Conservation (phyloP, 35 echinoderm and acorn worm species). For the Patiria miniata region DNA sequence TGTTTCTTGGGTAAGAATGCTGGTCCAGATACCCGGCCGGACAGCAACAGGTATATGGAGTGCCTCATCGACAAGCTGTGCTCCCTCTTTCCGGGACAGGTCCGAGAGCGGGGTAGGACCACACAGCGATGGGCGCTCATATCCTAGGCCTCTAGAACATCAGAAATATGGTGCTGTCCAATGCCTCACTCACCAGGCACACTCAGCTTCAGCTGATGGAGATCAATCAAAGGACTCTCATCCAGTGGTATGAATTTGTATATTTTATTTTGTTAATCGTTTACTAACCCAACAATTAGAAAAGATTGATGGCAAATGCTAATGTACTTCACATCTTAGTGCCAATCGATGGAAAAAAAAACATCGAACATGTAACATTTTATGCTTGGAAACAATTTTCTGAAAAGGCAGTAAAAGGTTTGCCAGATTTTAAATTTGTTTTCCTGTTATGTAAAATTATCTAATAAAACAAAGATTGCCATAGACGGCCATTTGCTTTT, state of each 20-base stretch:
- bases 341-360: too few species aligned
- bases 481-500: too few species aligned
- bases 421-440: too few species aligned
- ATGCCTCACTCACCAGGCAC: not conserved
- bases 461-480: too few species aligned
- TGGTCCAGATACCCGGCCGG: conserved; percentile 45
- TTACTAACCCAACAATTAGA: too few species aligned
- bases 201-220: conserved; percentile 39
- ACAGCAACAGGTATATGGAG: conserved; percentile 56
- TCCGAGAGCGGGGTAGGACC: not conserved
- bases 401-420: too few species aligned
- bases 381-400: too few species aligned
- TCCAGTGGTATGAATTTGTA: conserved; percentile 35
- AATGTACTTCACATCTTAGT: too few species aligned
- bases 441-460: too few species aligned
- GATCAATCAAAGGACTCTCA: conserved; percentile 49
- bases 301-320: too few species aligned
- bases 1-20: conserved; percentile 43
- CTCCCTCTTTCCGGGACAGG: not conserved
- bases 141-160: conserved; percentile 51
- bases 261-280: too few species aligned
- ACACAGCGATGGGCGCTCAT: conserved; percentile 30
- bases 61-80: conserved; percentile 62
- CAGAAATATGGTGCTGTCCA: not conserved
- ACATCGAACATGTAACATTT: too few species aligned